Base-by-base conservation (phyloP, 2,113 vertebrate species). In the Eubucco bourcierii region DNA sequence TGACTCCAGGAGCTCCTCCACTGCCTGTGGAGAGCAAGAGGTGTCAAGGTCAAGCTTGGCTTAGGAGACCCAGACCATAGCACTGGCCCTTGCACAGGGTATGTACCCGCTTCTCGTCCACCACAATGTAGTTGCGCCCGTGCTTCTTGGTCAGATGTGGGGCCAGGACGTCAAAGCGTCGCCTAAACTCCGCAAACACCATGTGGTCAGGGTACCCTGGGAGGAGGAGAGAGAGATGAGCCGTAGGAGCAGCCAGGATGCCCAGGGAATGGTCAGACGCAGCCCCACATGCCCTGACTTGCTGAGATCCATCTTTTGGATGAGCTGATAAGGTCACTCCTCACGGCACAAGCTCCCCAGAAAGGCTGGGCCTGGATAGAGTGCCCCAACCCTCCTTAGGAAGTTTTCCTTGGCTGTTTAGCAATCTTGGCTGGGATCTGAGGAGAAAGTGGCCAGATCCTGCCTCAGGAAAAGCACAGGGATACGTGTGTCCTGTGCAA, bases 61-160 rank as follows among this genome's bases (percentile, higher is more conserved):
- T 56, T 17, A 56, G 28, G 55, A 17, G 55, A 56, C 16, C 15
- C 3, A 1, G 20, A 6, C 23, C 10, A 20, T 34, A 65, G 63
- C 7, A 21, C 10, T 11, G 31, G 37, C 19, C 63, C 65, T 3
- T 2, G 27, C 24, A 10, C 0, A 0, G 77, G 44, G 65, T 17
- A 94, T 97, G 28, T 97, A 99, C 99, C 97, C 98, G 97, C 86
- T 97, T 99, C 96, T 99, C 99, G 8, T 99, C 99, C 47, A 98
- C 98, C 78, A 99, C 99, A 0, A 99, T 99, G 96, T 99, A 99
- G 96, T 99, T 98, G 76, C 98, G 98, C 7, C 99, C 99, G 0
- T 99, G 98, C 65, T 99, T 99, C 97, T 99, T 99, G 93, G 98
- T 99, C 91, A 99, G 97, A 95, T 99, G 99, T 1, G 99, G 99